Evolutionary conservation across 2,888 invertebrate genomes (phyloP).

Genomic region (Gymnosoma rotundatum): DNA sequence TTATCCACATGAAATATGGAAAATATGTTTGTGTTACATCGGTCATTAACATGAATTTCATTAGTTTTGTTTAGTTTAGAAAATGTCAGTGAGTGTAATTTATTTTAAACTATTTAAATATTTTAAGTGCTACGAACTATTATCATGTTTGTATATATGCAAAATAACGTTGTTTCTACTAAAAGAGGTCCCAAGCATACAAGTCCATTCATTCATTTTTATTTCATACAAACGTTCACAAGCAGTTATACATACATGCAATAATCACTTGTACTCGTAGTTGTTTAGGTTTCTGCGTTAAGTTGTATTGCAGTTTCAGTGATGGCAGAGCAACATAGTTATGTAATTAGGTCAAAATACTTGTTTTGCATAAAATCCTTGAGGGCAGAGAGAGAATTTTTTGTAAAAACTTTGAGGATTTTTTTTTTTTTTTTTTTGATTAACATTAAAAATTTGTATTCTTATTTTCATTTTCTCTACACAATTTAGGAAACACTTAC

Average conservation of each 20-base stretch:
- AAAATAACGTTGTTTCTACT: neutral
- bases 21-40: slow-evolving; percentile 11
- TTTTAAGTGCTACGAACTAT: slow-evolving; percentile 10
- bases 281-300: slow-evolving; percentile 29
- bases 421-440: slow-evolving; percentile 18
- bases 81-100: slow-evolving; percentile 45
- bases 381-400: slow-evolving; percentile 46
- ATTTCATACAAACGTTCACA: neutral
- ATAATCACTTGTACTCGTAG: slow-evolving; percentile 9
- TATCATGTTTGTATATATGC: neutral
- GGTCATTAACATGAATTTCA: slow-evolving; percentile 34
- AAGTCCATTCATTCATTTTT: slow-evolving; percentile 10
- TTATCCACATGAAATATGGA: neutral
- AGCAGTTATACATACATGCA: neutral
- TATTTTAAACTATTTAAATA: slow-evolving; percentile 38
- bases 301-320: neutral
- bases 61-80: slow-evolving; percentile 37
- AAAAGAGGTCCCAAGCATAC: slow-evolving; percentile 34
- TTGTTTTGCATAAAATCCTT: slow-evolving; percentile 66
- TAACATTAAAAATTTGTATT: slow-evolving; percentile 33
- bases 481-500: slow-evolving; percentile 3
- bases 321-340: slow-evolving; percentile 36
- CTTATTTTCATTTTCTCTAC: slow-evolving; percentile 1
- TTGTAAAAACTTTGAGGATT: slow-evolving; percentile 35
- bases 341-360: slow-evolving; percentile 65